Base-by-base conservation (phyloP, 1,140 invertebrate genomes). In the Drosophila willistoni region DNA sequence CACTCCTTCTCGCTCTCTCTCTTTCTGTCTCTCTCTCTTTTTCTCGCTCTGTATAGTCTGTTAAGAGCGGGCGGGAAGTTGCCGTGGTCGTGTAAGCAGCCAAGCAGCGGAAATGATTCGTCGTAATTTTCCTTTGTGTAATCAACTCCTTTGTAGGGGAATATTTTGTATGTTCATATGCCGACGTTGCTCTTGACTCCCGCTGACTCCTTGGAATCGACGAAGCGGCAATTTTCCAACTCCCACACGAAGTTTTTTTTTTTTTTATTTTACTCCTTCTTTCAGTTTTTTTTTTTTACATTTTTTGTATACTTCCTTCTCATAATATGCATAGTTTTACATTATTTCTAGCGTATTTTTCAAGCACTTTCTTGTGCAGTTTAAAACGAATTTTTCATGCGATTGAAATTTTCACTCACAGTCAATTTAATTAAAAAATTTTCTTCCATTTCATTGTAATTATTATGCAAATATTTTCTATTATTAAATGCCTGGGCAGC, bases 61-160 rank as follows among this genome's bases (percentile, higher is more conserved):
- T 54, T 54, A 44, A 17, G 13, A 55, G 51, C 59, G 64, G 63
- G 66, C 19, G 72, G 64, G 66, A 70, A 77, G 72, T 73, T 68
- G 72, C 73, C 60, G 41, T 81, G 86, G 86, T 86, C 78, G 86
- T 90, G 86, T 90, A 90, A 86, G 86, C 87, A 90, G 84, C 84
- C 84, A 89, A 89, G 84, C 89, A 91, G 89, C 89, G 89, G 89
- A 91, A 91, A 91, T 91, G 89, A 91, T 91, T 91, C 89, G 89
- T 79, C 89, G 89, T 91, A 91, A 91, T 91, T 91, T 91, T 91
- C 89, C 89, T 91, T 91, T 91, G 89, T 91, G 89, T 91, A 91
- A 91, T 91, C 89, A 91, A 91, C 83, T 89, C 89, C 81, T 91
- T 91, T 91, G 84, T 90, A 89, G 85, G 76, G 44, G 72, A 86